Base-by-base conservation (phyloP, 1,140 invertebrate genomes). In the Medauroidea extradentata region DNA sequence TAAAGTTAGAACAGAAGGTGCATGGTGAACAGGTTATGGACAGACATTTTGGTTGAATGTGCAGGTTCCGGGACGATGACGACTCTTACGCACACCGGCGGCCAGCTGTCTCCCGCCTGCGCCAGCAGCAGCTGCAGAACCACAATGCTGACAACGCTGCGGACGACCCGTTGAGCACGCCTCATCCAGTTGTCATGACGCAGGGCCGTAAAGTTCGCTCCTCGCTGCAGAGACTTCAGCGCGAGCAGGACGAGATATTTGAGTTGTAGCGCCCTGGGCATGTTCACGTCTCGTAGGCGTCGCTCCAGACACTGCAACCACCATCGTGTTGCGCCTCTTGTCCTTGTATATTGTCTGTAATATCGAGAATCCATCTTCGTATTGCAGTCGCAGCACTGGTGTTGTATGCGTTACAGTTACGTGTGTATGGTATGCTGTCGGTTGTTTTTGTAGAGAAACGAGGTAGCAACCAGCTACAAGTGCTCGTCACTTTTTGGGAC, bases 161-260 rank as follows among this genome's bases (percentile, higher is more conserved):
- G 16, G 34, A 58, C 44, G 49, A 51, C 25, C 34, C 52, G 34
- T 23, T 59, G 46, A 53, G 9, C 55, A 73, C 76, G 63, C 75
- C 75, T 57, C 77, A 75, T 21, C 82, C 87, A n/a, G 78, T 87
- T 16, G 84, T 89, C 14, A 85, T 90, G 68, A 90, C 89, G 14
- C 88, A 91, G 71, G 88, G 88, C 34, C 81, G 85, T 62, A 84
- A 84, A 68, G 85, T 93, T 3, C 83, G 85, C 70, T 88, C 82
- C 60, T 93, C 90, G 2, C 71, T 93, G 42, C 85, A 88, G 72
- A 83, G 88, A 66, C 79, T 92, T 54, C 88, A 93, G 75, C 83
- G 88, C 67, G 83, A 89, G 67, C 90, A 93, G 73, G 90, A 93
- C 68, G 90, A 93, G 72, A 83, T 93, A 72, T 94, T 93, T 73